These are phyloP conservation scores for Neogobius melanostomus DNA, from an alignment of 2,113 vertebrate genomes.

Conservation along the genomic window DNA sequence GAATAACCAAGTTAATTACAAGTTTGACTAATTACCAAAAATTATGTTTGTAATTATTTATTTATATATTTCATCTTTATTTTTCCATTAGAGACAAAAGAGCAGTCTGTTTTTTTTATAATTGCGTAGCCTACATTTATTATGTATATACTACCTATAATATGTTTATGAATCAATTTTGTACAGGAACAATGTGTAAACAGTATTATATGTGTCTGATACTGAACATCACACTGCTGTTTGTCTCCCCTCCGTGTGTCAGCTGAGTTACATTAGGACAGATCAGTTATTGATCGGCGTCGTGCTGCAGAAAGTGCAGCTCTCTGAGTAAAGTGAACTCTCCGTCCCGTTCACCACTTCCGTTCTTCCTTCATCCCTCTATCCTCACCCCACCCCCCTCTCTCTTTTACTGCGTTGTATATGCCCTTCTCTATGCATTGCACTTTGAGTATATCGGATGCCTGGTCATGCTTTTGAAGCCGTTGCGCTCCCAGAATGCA, in stretches of 20 bases:
- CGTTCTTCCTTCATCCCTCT: neutral
- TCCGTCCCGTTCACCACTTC: constrained; percentile 31
- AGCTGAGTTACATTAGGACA: constrained; percentile 15
- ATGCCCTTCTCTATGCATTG: constrained; percentile 6
- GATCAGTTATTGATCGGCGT: constrained; percentile 28
- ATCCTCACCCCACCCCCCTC: constrained; percentile 48
- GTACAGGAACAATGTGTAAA: too few relatives aligned
- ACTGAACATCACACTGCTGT: neutral
- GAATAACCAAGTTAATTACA: too few relatives aligned
- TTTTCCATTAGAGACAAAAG: too few relatives aligned
- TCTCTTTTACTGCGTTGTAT: neutral
- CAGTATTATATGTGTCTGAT: neutral
- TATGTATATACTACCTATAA: too few relatives aligned
- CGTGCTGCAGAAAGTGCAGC: constrained; percentile 33
- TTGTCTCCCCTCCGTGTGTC: constrained; percentile 3
- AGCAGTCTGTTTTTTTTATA: too few relatives aligned
- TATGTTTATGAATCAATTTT: too few relatives aligned
- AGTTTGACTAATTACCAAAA: too few relatives aligned
- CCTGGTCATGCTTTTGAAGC: neutral
- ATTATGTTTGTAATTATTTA: too few relatives aligned
- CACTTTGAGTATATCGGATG: constrained; percentile 4
- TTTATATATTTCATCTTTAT: too few relatives aligned
- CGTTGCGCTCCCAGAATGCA: constrained; percentile 72
- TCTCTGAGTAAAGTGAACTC: constrained; percentile 36
- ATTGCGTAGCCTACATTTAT: too few relatives aligned